A percentile compares a stretch with the other conserved stretches of the same genome.
phyloP scores from a whole-genome alignment of 2,797 vertebrate genomes.

The Enteromius treurensis region DNA sequence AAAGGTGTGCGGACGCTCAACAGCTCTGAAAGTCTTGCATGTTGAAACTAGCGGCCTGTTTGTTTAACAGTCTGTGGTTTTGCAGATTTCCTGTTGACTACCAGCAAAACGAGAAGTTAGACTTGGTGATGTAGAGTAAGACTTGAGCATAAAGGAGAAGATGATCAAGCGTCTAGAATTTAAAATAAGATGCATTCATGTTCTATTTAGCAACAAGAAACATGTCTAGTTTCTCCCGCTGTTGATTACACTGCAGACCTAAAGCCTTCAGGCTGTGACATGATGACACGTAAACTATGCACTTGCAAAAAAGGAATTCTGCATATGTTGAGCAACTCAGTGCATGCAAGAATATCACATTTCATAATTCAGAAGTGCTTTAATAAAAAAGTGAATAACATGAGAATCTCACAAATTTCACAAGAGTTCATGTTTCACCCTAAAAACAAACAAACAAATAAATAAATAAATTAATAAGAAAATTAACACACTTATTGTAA shows the following conservation, averaged over 20 bases:
- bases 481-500: background rate
- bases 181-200: background rate
- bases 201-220: background rate
- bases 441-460: background rate
- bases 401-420: background rate
- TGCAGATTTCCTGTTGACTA: constrained; percentile 83
- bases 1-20: constrained; percentile 52
- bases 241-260: background rate
- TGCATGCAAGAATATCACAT: background rate
- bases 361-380: background rate
- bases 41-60: constrained; percentile 76
- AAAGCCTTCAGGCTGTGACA: constrained; percentile 7
- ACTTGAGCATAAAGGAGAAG: constrained; percentile 2
- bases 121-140: constrained; percentile 17
- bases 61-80: constrained; percentile 77
- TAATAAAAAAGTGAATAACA: background rate
- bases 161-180: background rate
- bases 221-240: background rate
- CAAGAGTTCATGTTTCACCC: background rate
- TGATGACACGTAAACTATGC: constrained; percentile 18
- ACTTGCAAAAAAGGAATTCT: background rate
- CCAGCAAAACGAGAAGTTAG: constrained; percentile 76
- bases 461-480: background rate
- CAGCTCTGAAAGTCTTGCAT: constrained; percentile 62
- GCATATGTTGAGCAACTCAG: background rate